Percentiles rank a stretch among this genome's conserved stretches.
phyloP scores from a whole-genome alignment of 2,888 invertebrate species.

The Mystacides longicornis region DNA sequence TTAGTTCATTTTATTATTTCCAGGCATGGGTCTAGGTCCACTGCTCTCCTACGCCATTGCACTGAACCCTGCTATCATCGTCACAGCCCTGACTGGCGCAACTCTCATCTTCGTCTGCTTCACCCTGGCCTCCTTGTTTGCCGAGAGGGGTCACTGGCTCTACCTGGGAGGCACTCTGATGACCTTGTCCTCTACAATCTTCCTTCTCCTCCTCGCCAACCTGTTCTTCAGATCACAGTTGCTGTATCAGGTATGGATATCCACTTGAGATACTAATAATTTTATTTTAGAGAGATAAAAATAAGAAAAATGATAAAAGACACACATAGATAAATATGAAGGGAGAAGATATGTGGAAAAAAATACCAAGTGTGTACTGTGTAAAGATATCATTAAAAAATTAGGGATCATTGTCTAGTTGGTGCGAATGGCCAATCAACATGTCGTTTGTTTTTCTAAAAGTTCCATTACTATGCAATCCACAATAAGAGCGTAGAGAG shows the following conservation, averaged over 20 bases:
- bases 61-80: conserved; percentile 80
- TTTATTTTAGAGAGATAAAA: too few relatives aligned
- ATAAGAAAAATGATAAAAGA: too few relatives aligned
- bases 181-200: conserved; percentile 72
- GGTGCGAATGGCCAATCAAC: too few relatives aligned
- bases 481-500: too few relatives aligned
- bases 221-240: conserved; percentile 78
- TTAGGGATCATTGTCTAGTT: too few relatives aligned
- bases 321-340: too few relatives aligned
- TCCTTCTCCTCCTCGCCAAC: conserved; percentile 72
- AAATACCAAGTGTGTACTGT: too few relatives aligned
- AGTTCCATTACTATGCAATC: too few relatives aligned
- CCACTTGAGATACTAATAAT: too few relatives aligned
- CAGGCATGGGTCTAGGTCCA: conserved; percentile 84
- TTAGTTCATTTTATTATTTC: conserved; percentile 28
- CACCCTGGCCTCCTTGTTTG: conserved; percentile 78
- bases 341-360: too few relatives aligned
- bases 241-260: conserved; percentile 72
- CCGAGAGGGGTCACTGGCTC: conserved; percentile 80
- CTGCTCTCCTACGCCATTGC: conserved; percentile 70
- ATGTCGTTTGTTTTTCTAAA: too few relatives aligned
- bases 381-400: too few relatives aligned
- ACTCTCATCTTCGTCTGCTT: conserved; percentile 87
- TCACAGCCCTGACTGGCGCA: conserved; percentile 81
- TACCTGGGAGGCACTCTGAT: conserved; percentile 85